Evolutionary conservation across 2,113 vertebrate genomes (phyloP), one percentile per base, ranked within the genome.

Genomic region (Pavo muticus): DNA sequence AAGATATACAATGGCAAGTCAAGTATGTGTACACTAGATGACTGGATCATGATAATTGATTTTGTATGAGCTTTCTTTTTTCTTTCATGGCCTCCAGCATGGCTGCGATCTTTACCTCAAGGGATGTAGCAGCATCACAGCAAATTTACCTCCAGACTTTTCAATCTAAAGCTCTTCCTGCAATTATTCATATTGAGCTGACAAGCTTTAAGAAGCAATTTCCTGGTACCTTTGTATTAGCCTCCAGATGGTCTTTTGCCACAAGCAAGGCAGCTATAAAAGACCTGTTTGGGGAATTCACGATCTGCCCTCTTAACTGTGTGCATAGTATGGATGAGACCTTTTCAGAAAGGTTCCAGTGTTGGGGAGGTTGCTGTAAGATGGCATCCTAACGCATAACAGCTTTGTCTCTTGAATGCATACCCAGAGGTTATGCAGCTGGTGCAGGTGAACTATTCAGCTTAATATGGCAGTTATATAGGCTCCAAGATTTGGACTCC

Each of bases 101-200:
- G 32, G 52, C 86, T 88, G 65, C 4, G 2, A 90, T 42, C 47
- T 84, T 74, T 25, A 87, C 67, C 61, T 69, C 77, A 82, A 87
- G 77, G 88, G 39, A 86, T 16, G 9, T 17, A 84, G 45, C 56
- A 68, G 69, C 72, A 91, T 63, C 79, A 80, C 39, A 11, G 5
- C 63, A 91, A 93, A 93, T 80, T 80, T 73, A 92, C 21, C 39
- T 77, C 69, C 56, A 71, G 79, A 86, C 47, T 52, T 86, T 90
- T 81, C 79, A 84, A 60, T 35, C 19, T 35, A 73, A 64, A 71
- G 50, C 7, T 91, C 42, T 57, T 77, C 52, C 14, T 16, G 61
- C 56, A 91, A 84, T 88, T 91, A 91, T 32, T 64, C 40, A 74
- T 32, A 74, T 8, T 70, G 60, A 90, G 47, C 50, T 71, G 56